Base-by-base conservation (phyloP, 2,888 invertebrate species). In the Rhodophaea formosa region DNA sequence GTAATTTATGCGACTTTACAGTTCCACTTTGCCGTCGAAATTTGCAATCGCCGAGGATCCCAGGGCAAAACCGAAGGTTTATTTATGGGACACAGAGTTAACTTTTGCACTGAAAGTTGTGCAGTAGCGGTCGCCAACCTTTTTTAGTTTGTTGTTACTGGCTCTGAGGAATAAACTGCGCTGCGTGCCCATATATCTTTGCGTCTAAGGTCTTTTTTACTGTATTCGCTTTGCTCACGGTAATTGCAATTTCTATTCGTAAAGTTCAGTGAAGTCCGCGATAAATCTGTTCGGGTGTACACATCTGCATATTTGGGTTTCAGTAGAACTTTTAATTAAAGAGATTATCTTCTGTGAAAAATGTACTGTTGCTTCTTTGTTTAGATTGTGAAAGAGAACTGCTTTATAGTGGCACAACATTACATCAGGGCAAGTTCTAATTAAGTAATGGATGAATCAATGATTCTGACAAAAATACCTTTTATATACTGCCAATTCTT, bases 1-100 rank as follows among this genome's bases (percentile, higher is more conserved):
- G 86, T 89, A 90, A 91, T 91, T 91, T 89, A 91, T 90, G 88
- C 84, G 89, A 89, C 88, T 90, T 88, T 80, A 79, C 86, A 88
- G 87, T 89, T 88, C 75, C 72, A 78, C 80, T 79, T 72, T 77
- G 74, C 74, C 74, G 79, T 80, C 79, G 78, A 88, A 90, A 88
- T 90, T 88, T 87, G 87, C 84, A 88, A 90, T 91, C 86, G 88
- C 75, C 83, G 78, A 75, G 79, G 80, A 84, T 84, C 85, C 85
- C 78, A 65, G 65, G 71, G 86, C 86, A 86, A 89, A 90, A 89
- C 90, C 88, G 84, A 90, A 88, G 87, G 88, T 85, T 89, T 90
- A 90, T 91, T 90, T 91, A 90, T 91, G 86, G 85, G 77, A 73
- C 72, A 72, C 76, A 74, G 80, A 88, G 86, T 83, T 86, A 84